Evolutionary conservation across 2,113 vertebrate genomes (phyloP).

Genomic region (Balaeniceps rex): DNA sequence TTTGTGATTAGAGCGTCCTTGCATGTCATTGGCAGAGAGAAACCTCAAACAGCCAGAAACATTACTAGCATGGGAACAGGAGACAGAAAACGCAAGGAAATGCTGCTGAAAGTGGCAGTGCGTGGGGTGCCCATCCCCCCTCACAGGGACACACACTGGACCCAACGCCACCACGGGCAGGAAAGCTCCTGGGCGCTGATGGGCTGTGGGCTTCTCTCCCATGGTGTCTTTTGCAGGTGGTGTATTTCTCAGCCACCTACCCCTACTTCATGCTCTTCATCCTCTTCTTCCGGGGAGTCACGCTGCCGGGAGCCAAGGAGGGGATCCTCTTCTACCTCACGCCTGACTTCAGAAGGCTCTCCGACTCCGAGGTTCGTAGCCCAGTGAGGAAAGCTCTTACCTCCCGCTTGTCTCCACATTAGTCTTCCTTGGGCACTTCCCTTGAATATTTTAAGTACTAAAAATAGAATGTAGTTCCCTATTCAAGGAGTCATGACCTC

Average conservation of each 20-base stretch:
- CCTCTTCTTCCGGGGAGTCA: constrained; percentile 88
- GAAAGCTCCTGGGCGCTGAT: background rate
- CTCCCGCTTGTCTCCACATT: background rate
- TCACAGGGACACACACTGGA: rapidly evolving
- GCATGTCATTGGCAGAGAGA: background rate
- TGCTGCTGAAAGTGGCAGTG: background rate
- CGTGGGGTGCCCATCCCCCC: rapidly evolving
- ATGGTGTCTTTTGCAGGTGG: constrained; percentile 74
- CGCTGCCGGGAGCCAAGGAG: constrained; percentile 85
- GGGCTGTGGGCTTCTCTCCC: background rate
- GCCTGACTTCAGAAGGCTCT: constrained; percentile 86
- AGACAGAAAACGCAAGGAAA: background rate
- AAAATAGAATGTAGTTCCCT: background rate
- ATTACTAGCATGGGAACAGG: background rate
- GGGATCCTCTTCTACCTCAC: constrained; percentile 90
- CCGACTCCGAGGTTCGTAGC: constrained; percentile 78
- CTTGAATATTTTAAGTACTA: background rate
- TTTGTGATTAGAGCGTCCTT: background rate
- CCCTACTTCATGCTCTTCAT: constrained; percentile 93
- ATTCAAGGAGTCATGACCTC: background rate
- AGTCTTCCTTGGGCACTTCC: background rate
- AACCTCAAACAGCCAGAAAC: background rate
- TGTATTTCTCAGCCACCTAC: constrained; percentile 92
- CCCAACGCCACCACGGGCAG: rapidly evolving
- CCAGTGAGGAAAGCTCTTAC: background rate